Conservation (phyloP, 1,140 invertebrate genomes). For the Drosophila albomicans region DNA sequence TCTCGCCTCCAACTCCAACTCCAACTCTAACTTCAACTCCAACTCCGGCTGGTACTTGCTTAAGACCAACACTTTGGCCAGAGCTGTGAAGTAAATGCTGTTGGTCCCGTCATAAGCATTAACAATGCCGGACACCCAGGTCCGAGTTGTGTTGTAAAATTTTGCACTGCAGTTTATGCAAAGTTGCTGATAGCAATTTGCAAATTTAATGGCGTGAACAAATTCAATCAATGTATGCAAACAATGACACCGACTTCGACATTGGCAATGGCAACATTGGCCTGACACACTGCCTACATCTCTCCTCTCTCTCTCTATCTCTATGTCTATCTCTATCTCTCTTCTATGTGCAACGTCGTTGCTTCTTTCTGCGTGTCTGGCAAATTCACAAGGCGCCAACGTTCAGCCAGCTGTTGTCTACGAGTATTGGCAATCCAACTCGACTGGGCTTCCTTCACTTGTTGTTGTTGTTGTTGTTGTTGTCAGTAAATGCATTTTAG, state of each 20-base stretch:
- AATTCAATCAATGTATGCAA: conserved; percentile 85
- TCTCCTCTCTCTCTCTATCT: background rate
- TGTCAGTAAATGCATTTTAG: conserved; percentile 57
- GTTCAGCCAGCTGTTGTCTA: conserved; percentile 9
- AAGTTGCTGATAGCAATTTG: conserved; percentile 84
- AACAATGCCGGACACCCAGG: conserved; percentile 46
- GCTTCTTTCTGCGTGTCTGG: conserved; percentile 10
- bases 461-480: background rate
- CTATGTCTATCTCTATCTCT: background rate
- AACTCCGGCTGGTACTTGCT: conserved; percentile 15
- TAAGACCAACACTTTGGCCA: conserved; percentile 5
- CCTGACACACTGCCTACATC: conserved; percentile 9
- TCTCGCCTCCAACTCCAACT: background rate
- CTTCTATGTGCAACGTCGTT: background rate
- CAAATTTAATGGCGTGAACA: conserved; percentile 85
- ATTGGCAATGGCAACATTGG: conserved; percentile 39
- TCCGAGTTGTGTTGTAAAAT: conserved; percentile 62
- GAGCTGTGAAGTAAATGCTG: conserved; percentile 19
- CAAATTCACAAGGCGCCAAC: conserved; percentile 16
- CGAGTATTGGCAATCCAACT: conserved; percentile 15
- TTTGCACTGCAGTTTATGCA: conserved; percentile 77
- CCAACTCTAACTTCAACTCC: background rate
- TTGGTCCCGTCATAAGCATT: conserved; percentile 53
- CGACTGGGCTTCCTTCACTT: background rate
- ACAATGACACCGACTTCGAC: conserved; percentile 66